Base-by-base conservation (phyloP, 2,888 invertebrate genomes). In the Galeruca laticollis region DNA sequence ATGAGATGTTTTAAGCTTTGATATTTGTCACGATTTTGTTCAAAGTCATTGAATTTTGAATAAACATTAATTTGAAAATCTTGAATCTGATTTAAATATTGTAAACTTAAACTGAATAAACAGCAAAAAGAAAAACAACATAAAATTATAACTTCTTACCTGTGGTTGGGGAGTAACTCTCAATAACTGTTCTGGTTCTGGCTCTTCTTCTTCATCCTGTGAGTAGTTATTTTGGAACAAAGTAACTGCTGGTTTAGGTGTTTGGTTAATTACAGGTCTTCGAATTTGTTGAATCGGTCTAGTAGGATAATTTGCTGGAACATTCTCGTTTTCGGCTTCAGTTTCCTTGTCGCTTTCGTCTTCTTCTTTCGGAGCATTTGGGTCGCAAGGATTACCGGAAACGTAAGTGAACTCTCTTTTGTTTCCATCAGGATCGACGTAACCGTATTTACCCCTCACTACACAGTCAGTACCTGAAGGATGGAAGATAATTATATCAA, bases 351-450 rank as follows among this genome's bases (percentile, higher is more conserved):
- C 86, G 13, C 86, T 84, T 86, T 88, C 54, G 10, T 63, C 61
- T 40, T 89, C 88, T 18, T 90, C 91, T 74, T 91, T 89, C 0
- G 91, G 91, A n/a, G 92, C 92, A 84, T 94, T 94, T 8, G 94
- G 94, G 81, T 94, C 94, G 82, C 94, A 94, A 0, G 94, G 94
- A 83, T 94, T 94, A 20, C 94, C 94, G 26, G 93, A 93, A 0
- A 94, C 94, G 85, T 95, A 95, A 5, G 93, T 93, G 86, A 95
- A 94, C 84, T 95, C 94, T 75, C 94, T 86, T 81, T 93, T 93
- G 86, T 94, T 93, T 76, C 95, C 95, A 77, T 94, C 94, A 0
- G 94, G 94, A 85, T 95, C 95, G 11, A 95, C 87, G 86, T 95
- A 95, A 21, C 95, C 95, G 84, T 95, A 95, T 84, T 94, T 94